phyloP scores from a whole-genome alignment of 2,888 invertebrate genomes.

The Gnatocerus cornutus region DNA sequence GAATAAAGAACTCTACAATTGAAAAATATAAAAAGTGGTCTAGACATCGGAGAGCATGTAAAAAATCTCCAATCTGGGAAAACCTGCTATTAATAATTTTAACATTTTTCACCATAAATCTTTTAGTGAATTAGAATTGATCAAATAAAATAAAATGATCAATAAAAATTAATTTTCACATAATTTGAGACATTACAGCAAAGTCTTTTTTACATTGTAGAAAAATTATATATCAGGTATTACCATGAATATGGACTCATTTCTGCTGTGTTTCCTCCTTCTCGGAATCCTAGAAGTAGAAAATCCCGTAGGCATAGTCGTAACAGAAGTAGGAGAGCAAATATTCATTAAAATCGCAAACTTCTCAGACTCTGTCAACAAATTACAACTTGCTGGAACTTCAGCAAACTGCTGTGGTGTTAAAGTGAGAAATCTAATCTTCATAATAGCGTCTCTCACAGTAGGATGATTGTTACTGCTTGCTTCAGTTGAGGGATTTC shows the following conservation, averaged over 20 bases:
- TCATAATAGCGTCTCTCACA: slow-evolving; percentile 80
- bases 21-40: too few relatives aligned
- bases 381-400: slow-evolving; percentile 83
- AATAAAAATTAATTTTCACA: too few relatives aligned
- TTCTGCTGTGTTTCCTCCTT: slow-evolving; percentile 65
- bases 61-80: too few relatives aligned
- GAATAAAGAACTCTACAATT: too few relatives aligned
- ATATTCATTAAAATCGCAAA: slow-evolving; percentile 89
- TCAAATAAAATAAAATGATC: too few relatives aligned
- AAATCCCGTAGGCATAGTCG: slow-evolving; percentile 84
- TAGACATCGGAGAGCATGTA: too few relatives aligned
- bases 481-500: slow-evolving; percentile 55
- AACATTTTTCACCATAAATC: too few relatives aligned
- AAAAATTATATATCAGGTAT: not conserved
- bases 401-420: slow-evolving; percentile 89
- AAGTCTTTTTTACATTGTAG: too few relatives aligned
- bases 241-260: slow-evolving; percentile 45
- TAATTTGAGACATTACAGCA: too few relatives aligned
- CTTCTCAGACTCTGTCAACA: slow-evolving; percentile 84
- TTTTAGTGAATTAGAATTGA: too few relatives aligned
- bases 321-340: slow-evolving; percentile 79
- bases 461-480: slow-evolving; percentile 64
- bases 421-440: slow-evolving; percentile 86
- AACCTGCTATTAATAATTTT: too few relatives aligned
- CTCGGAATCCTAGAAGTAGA: slow-evolving; percentile 74